Base-by-base conservation (phyloP, 2,797 vertebrate genomes). In the Sebastes dallii region DNA sequence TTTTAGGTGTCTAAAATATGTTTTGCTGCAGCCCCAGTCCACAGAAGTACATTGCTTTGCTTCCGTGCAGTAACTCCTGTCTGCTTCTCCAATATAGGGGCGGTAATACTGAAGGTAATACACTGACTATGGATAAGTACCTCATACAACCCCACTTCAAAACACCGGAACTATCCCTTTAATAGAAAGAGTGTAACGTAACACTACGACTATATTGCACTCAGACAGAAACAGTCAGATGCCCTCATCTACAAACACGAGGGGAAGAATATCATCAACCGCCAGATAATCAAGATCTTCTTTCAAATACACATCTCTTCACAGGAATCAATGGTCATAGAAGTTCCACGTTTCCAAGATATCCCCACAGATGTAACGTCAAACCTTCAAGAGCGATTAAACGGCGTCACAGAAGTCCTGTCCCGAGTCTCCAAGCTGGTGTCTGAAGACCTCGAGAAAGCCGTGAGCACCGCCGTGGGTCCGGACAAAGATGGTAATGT, bases 361-460 rank as follows among this genome's bases (percentile, higher is more conserved):
- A 71, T 95, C 39, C 77, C 94, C 59, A 90, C 93, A 20, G 92
- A 95, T 1, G 83, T 95, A 2, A 90, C 78, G 0, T 80, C 92
- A 0, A 94, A 90, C 68, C 82, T 96, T 24, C 94, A 93, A 73
- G 95, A 96, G 18, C 90, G 91, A 12, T 62, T 96, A 25, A 93
- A 73, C 3, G 82, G 86, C 0, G 72, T 96, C 78, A 96, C 94
- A 1, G 96, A 96, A 0, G 69, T 95, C 27, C 88, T 96, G 62
- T 90, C 93, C 22, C 89, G 94, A 7, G 82, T 96, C 30, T 95
- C 94, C 60, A 96, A 96, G 80, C 92, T 96, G 81, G 91, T 96
- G 60, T 92, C 76, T 14, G 96, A 96, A 87, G 96, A 96, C 86
- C 90, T 96, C 27, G 95, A 95, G 67, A 95, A 92, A 82, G 94